Base-by-base conservation (phyloP, 2,797 vertebrate genomes). In the Lepilemur ruficaudatus region DNA sequence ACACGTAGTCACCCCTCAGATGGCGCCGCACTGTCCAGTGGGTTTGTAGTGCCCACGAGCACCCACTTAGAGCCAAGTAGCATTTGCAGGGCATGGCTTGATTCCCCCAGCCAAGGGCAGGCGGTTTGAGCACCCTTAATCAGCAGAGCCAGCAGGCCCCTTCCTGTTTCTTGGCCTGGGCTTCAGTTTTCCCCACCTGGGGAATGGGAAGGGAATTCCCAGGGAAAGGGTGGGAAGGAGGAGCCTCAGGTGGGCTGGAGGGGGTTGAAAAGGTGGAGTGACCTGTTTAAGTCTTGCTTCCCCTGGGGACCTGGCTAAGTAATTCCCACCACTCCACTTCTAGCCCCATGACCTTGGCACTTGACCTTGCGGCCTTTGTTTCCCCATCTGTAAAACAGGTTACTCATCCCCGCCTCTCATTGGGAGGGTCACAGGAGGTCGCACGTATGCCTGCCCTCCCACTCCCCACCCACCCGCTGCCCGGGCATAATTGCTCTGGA, bases 331-430 rank as follows among this genome's bases (percentile, higher is more conserved):
- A 93, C 82, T 61, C 63, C 14, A 35, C 22, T 48, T 76, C 50
- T 83, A 75, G 73, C 73, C 85, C 82, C 82, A 5, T 80, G 52
- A 96, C 97, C 95, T 92, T 95, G 96, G 78, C 82, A 38, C 55
- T 86, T 96, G 67, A 91, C 83, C 91, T 94, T 75, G 6, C 2
- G 5, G 86, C 89, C 96, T 96, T 81, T 46, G 48, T 38, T 78
- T 91, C 94, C 52, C 83, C 76, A 46, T 87, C 96, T 96, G 76
- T 94, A 94, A 96, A 96, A 91, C 83, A 94, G 91, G 93, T 93
- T 94, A 92, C 79, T 95, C 84, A 89, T 13, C 89, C 52, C 80
- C 73, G 67, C 70, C 76, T 81, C 4, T 0, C 1, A 12, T 38
- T 3, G 43, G 38, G 50, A 96, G 38, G 90, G 96, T 95, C 92